Evolutionary conservation across 2,113 vertebrate species (phyloP).

Genomic region (Theristicus caerulescens): DNA sequence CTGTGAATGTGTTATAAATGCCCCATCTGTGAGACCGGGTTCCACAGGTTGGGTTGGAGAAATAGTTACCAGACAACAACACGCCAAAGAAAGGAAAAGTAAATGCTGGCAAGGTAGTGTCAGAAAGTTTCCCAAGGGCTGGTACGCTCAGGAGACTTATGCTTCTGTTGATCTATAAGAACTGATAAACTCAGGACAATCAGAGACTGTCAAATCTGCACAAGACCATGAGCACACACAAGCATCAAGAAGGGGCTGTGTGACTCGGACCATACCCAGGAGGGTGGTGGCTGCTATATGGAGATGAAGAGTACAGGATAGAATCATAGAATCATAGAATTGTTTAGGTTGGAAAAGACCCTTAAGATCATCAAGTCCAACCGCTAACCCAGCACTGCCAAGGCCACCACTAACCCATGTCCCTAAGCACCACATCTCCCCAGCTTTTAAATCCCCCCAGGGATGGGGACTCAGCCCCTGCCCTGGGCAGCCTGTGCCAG

Average conservation of each 20-base stretch:
- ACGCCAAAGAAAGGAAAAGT: neutral
- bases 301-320: neutral
- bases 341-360: neutral
- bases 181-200: neutral
- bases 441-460: neutral
- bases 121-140: neutral
- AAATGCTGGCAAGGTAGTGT: neutral
- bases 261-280: accelerated
- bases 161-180: neutral
- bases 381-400: neutral
- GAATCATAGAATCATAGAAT: neutral
- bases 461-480: neutral
- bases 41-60: neutral
- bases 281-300: neutral
- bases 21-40: accelerated
- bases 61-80: neutral
- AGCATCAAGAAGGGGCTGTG: accelerated
- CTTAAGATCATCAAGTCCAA: neutral
- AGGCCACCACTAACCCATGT: neutral
- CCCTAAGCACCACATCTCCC: too few relatives aligned
- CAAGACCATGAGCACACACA: too few relatives aligned
- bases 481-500: neutral
- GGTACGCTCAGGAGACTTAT: neutral
- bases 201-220: neutral
- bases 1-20: too few relatives aligned